Evolutionary conservation across 2,113 vertebrate genomes (phyloP).

Genomic region (Pterocles gutturalis): DNA sequence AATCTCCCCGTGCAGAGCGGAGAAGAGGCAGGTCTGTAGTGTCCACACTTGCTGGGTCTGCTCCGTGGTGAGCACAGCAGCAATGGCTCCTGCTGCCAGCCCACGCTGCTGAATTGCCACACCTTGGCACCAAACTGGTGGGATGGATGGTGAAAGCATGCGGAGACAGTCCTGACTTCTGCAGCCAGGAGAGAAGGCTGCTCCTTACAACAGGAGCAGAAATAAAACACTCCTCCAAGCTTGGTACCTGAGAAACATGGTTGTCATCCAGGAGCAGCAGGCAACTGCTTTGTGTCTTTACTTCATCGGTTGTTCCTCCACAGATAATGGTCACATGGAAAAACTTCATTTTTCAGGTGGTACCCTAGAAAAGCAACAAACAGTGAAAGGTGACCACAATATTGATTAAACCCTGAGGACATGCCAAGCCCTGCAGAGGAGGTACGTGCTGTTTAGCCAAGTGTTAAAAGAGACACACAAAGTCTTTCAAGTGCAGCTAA

Average conservation of each 20-base stretch:
- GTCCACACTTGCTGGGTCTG: not conserved
- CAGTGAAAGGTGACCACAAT: not conserved
- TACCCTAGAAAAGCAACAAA: not conserved
- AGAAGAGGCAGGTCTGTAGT: not conserved
- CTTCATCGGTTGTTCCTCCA: not conserved
- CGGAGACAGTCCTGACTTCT: not conserved
- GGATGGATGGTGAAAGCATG: not conserved
- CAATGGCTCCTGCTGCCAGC: not conserved
- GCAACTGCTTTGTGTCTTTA: not conserved
- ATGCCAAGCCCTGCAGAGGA: not conserved
- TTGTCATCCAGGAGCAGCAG: not conserved
- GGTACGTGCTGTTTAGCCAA: not conserved
- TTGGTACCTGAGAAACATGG: not conserved
- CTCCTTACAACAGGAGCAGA: not conserved
- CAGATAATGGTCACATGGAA: not conserved
- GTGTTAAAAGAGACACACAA: not conserved
- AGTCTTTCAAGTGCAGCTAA: not conserved
- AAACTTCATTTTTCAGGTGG: not conserved
- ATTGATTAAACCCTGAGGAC: not conserved
- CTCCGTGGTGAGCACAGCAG: fast-evolving
- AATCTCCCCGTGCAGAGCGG: not conserved
- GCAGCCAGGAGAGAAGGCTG: not conserved
- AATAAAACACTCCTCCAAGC: not conserved
- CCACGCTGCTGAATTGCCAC: not conserved
- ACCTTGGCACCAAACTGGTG: not conserved